Evolutionary conservation across 2,888 invertebrate genomes (phyloP).

Genomic region (Napeogenes inachia): DNA sequence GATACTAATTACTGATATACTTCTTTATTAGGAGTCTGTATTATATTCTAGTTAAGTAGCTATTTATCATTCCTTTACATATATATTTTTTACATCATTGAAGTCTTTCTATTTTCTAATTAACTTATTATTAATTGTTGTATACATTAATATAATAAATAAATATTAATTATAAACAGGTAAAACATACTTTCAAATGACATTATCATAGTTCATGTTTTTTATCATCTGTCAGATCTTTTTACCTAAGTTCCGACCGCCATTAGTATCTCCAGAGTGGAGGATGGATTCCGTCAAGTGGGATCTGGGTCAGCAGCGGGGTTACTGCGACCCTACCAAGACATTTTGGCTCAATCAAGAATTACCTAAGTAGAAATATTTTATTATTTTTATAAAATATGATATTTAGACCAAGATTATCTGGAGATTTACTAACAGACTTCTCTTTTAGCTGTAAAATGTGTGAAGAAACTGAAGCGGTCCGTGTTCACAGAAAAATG

Average conservation of each 20-base stretch:
- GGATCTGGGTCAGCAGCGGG: constrained; percentile 46
- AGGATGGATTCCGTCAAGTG: constrained; percentile 49
- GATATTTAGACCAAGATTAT: too few species aligned
- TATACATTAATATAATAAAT: too few species aligned
- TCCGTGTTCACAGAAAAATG: constrained; percentile 6
- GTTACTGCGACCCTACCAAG: constrained; percentile 37
- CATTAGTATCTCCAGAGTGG: constrained; percentile 53
- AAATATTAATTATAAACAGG: too few species aligned
- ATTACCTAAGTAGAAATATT: constrained; percentile 10
- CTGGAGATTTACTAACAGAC: not conserved
- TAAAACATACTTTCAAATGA: too few species aligned
- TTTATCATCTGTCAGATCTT: constrained; percentile 32
- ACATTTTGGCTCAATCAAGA: constrained; percentile 42
- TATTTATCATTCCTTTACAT: too few species aligned
- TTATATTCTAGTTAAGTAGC: too few species aligned
- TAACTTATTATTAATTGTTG: too few species aligned
- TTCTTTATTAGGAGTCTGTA: too few species aligned
- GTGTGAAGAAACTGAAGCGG: constrained; percentile 22
- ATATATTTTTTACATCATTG: too few species aligned
- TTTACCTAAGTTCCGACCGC: constrained; percentile 32
- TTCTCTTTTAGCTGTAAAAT: constrained; percentile 23
- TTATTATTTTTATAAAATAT: too few species aligned
- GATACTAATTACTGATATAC: too few species aligned
- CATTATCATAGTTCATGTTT: not conserved
- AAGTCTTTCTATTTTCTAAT: too few species aligned